Evolutionary conservation across 1,140 invertebrate species (phyloP).

Genomic region (Drosophila repletoides): DNA sequence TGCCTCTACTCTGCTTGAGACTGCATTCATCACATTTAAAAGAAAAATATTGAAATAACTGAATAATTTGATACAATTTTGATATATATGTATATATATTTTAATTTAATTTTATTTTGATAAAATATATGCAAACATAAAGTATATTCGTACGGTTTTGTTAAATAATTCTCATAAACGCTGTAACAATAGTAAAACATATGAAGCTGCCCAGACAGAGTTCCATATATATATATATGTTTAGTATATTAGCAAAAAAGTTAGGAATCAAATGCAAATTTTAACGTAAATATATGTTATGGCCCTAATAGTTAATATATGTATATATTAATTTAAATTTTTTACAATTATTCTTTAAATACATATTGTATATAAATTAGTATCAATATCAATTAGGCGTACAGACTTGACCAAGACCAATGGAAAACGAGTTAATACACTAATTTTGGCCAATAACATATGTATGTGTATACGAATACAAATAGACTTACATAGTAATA

Average conservation of each 20-base stretch:
- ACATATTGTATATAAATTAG: slow-evolving; percentile 3
- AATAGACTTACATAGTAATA: slow-evolving; percentile 51
- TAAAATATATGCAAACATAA: slow-evolving; percentile 68
- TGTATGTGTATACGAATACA: slow-evolving; percentile 47
- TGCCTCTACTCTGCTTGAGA: no score
- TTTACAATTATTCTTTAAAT: slow-evolving; percentile 10
- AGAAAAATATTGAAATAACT: no score
- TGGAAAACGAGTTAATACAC: slow-evolving; percentile 50
- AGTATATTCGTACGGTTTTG: slow-evolving; percentile 18
- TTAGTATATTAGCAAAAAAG: slow-evolving; percentile 19
- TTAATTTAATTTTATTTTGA: slow-evolving; percentile 33
- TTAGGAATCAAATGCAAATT: slow-evolving; percentile 45
- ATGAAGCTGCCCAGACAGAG: slow-evolving; percentile 1
- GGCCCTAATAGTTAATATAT: slow-evolving; percentile 6
- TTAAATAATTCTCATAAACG: slow-evolving; percentile 59
- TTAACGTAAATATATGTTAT: slow-evolving; percentile 30
- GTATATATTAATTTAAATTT: no score
- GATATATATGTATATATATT: not conserved
- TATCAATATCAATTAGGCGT: slow-evolving; percentile 31
- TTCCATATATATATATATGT: slow-evolving; percentile 7
- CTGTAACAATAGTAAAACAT: slow-evolving; percentile 67
- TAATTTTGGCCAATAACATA: slow-evolving; percentile 66
- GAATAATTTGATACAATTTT: no score
- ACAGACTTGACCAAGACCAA: slow-evolving; percentile 55
- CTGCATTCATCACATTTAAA: no score